A percentile compares a stretch with the other conserved stretches of the same genome.
These are phyloP conservation scores for Bedellia somnulentella DNA, from an alignment of 2,888 invertebrate genomes.

Conservation along the genomic window DNA sequence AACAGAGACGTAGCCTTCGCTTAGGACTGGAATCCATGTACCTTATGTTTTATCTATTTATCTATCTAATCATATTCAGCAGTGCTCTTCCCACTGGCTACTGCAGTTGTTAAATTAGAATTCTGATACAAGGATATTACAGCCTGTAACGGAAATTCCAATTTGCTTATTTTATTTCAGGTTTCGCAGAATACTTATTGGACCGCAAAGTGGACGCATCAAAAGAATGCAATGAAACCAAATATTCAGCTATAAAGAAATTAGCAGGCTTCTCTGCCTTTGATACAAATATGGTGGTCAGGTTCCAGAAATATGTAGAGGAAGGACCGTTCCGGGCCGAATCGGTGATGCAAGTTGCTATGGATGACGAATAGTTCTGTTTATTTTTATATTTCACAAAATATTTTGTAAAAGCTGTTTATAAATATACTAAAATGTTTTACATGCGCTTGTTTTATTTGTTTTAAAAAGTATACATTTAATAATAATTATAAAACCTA, in stretches of 20 bases:
- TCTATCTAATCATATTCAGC: too few species aligned
- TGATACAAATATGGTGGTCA: conserved; percentile 61
- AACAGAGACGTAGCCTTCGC: too few species aligned
- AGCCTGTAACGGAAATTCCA: too few species aligned
- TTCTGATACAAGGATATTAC: too few species aligned
- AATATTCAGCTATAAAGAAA: conserved; percentile 70
- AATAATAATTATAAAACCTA: too few species aligned
- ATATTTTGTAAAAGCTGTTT: not conserved
- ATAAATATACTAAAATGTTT: too few species aligned
- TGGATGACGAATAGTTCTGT: conserved; percentile 65
- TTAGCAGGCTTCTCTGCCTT: conserved; percentile 64
- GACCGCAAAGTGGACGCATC: conserved; percentile 70
- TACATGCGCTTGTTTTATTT: too few species aligned
- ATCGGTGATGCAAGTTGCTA: conserved; percentile 70
- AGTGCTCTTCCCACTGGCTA: too few species aligned
- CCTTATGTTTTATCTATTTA: too few species aligned
- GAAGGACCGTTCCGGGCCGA: conserved; percentile 81
- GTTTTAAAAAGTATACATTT: too few species aligned
- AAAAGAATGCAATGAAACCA: conserved; percentile 73
- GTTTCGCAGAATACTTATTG: conserved; percentile 76
- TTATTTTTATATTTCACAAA: conserved; percentile 7
- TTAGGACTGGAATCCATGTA: too few species aligned
- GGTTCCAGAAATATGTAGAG: conserved; percentile 68
- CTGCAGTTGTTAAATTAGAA: too few species aligned
- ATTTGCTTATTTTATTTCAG: conserved; percentile 40